phyloP scores from a whole-genome alignment of 2,888 invertebrate genomes.

The Eugnorisma glareosa region DNA sequence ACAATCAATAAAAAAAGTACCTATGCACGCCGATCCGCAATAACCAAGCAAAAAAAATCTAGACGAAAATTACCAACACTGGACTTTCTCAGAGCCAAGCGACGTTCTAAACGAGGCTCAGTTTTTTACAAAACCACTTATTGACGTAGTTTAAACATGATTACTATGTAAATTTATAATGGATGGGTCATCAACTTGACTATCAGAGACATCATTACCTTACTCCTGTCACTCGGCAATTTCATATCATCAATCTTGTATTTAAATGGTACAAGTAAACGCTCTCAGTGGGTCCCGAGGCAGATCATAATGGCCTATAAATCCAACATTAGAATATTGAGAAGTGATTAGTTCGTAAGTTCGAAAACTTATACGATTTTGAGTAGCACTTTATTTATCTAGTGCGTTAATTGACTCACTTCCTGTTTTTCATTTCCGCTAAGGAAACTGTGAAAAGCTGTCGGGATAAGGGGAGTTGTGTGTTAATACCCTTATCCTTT shows the following conservation, averaged over 20 bases:
- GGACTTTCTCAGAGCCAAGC: slow-evolving; percentile 57
- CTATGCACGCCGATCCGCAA: slow-evolving; percentile 13
- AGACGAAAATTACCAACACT: slow-evolving; percentile 52
- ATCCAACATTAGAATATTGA: slow-evolving; percentile 59
- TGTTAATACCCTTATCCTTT: background rate
- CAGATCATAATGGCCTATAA: slow-evolving; percentile 69
- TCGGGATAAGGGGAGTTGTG: background rate
- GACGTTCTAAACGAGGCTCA: slow-evolving; percentile 46
- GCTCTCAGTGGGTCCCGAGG: slow-evolving; percentile 76
- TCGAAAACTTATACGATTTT: slow-evolving; percentile 39
- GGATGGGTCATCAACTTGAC: slow-evolving; percentile 80
- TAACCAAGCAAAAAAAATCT: slow-evolving; percentile 30
- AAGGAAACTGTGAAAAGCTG: background rate
- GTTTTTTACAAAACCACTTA: slow-evolving; percentile 67
- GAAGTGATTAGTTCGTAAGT: slow-evolving; percentile 48
- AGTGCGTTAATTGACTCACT: slow-evolving; percentile 3
- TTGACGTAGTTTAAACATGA: slow-evolving; percentile 70
- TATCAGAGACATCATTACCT: slow-evolving; percentile 79
- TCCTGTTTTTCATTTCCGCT: background rate
- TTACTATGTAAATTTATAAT: slow-evolving; percentile 85
- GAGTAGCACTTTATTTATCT: slow-evolving; percentile 19
- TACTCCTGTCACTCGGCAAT: slow-evolving; percentile 78
- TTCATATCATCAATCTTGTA: slow-evolving; percentile 83
- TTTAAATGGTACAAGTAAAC: slow-evolving; percentile 84
- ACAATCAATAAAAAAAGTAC: slow-evolving; percentile 27